A percentile compares a stretch with the other conserved stretches of the same genome.
Conservation (phyloP, 2,888 invertebrate species). For the Colostygia pectinataria region DNA sequence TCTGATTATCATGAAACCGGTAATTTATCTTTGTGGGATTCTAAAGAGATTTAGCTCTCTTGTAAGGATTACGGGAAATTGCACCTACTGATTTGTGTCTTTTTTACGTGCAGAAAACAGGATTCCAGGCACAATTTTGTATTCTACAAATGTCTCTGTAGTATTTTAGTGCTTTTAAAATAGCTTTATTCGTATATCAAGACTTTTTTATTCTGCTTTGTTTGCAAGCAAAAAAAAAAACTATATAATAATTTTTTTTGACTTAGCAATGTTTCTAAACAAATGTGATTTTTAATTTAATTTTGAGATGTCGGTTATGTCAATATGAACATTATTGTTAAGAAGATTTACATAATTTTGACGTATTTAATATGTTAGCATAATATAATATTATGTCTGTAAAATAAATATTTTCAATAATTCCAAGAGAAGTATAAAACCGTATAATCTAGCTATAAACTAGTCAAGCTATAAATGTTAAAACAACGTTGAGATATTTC, state of each 20-base stretch:
- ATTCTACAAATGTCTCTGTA: constrained; percentile 22
- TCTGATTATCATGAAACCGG: constrained; percentile 47
- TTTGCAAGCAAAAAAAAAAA: constrained; percentile 28
- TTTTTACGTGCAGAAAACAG: constrained; percentile 42
- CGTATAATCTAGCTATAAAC: too few relatives aligned
- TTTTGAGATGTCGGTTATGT: constrained; percentile 3
- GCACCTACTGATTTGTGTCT: constrained; percentile 56
- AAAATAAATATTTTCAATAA: too few relatives aligned
- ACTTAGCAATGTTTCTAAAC: constrained; percentile 26
- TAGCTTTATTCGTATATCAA: constrained; percentile 29
- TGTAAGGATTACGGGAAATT: constrained; percentile 63
- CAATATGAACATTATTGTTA: constrained; percentile 17
- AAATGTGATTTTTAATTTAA: constrained; percentile 20
- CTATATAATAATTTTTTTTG: constrained; percentile 25
- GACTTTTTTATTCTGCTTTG: constrained; percentile 23
- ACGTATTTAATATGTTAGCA: too few relatives aligned
- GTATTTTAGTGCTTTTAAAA: constrained; percentile 28
- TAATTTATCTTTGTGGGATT: constrained; percentile 52
- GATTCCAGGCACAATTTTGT: constrained; percentile 21
- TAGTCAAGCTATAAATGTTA: too few relatives aligned
- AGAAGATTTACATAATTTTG: constrained; percentile 13
- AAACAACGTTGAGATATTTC: too few relatives aligned
- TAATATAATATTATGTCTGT: too few relatives aligned
- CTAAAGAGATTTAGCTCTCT: constrained; percentile 58
- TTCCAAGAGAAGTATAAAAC: too few relatives aligned